A percentile compares a stretch with the other conserved stretches of the same genome.
phyloP scores from a whole-genome alignment of 2,113 vertebrate genomes.

The Peromyscus californicus region DNA sequence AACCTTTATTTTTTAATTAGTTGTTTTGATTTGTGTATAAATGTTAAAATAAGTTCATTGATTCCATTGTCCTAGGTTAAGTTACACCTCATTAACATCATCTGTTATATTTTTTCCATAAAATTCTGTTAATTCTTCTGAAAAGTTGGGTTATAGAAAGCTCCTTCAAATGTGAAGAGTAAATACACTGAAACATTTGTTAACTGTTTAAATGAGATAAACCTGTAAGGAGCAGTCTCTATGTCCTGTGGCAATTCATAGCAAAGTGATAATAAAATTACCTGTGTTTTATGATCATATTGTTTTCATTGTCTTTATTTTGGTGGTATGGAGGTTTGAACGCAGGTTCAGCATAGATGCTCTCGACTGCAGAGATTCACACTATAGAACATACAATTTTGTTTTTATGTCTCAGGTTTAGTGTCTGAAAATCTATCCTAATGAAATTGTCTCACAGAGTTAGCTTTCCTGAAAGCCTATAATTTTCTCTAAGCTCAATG shows the following conservation, averaged over 20 bases:
- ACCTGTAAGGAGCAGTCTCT: background rate
- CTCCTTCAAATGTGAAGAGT: background rate
- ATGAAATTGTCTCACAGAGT: slow-evolving; percentile 21
- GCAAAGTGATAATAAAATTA: too few relatives aligned
- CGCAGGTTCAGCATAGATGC: background rate
- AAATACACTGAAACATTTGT: background rate
- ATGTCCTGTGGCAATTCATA: background rate
- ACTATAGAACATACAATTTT: background rate
- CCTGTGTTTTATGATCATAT: background rate
- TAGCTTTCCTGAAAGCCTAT: slow-evolving; percentile 56
- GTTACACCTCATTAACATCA: background rate
- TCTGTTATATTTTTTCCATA: background rate
- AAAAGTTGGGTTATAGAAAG: background rate
- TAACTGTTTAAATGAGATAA: background rate
- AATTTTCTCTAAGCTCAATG: slow-evolving; percentile 36
- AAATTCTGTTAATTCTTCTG: background rate
- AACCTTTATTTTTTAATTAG: background rate
- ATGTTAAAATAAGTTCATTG: background rate
- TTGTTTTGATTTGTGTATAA: background rate
- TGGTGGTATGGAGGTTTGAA: background rate
- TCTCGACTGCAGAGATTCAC: background rate
- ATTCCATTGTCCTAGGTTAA: background rate
- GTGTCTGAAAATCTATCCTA: slow-evolving; percentile 2
- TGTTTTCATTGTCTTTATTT: background rate
- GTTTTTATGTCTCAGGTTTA: background rate